These are phyloP conservation scores for Seriola aureovittata DNA, from an alignment of 2,113 vertebrate genomes.

Conservation along the genomic window DNA sequence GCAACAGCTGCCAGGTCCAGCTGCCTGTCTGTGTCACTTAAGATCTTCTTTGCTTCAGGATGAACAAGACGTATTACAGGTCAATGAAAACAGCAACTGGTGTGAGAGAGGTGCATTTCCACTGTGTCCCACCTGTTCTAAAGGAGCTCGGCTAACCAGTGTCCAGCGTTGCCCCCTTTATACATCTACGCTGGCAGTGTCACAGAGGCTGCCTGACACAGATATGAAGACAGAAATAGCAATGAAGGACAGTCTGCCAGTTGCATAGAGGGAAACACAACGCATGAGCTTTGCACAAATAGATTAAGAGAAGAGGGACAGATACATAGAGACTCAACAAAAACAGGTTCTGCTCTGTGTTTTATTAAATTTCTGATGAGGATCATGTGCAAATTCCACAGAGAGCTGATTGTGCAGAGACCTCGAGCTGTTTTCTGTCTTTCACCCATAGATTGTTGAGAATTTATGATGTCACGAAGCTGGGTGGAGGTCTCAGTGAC, in stretches of 20 bases:
- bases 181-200: slow-evolving; percentile 32
- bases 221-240: slow-evolving; percentile 76
- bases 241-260: slow-evolving; percentile 32
- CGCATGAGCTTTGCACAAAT: not conserved
- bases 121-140: slow-evolving; percentile 33
- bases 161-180: slow-evolving; percentile 36
- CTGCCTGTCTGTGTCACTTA: slow-evolving; percentile 11
- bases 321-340: slow-evolving; percentile 10
- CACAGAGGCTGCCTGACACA: slow-evolving; percentile 64
- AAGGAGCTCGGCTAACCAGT: slow-evolving; percentile 12
- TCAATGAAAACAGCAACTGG: slow-evolving; percentile 36
- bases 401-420: slow-evolving; percentile 32
- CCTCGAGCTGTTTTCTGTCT: slow-evolving; percentile 34
- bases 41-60: not conserved
- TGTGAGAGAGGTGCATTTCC: slow-evolving; percentile 33
- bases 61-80: not conserved
- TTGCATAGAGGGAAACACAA: slow-evolving; percentile 11
- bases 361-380: slow-evolving; percentile 57
- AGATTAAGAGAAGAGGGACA: not conserved
- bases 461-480: slow-evolving; percentile 41
- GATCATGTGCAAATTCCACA: slow-evolving; percentile 51
- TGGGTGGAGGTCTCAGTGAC: slow-evolving; percentile 44
- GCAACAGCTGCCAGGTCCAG: slow-evolving; percentile 35
- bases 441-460: slow-evolving; percentile 22
- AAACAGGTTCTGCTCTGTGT: slow-evolving; percentile 39